Conservation (phyloP, 30 jellyfish, hydroid and myxozoan species). For the Aurelia aurita region DNA sequence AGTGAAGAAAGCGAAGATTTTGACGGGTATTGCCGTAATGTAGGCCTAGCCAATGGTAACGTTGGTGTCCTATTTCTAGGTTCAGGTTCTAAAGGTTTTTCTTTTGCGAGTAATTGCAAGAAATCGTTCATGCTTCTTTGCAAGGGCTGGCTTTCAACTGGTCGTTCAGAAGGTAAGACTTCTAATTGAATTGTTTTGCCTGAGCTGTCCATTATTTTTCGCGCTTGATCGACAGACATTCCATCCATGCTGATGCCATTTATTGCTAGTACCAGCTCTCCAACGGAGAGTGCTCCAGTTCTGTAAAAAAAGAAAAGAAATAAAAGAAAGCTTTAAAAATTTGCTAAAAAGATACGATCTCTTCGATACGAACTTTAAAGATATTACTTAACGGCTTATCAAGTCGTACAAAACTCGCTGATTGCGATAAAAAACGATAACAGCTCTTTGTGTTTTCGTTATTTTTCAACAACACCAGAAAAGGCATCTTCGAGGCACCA, state of each 20-base stretch:
- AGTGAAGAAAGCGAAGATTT: constrained; percentile 58
- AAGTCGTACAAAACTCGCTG: no score
- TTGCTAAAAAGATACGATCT: no score
- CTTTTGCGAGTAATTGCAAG: constrained; percentile 47
- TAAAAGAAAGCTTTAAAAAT: not conserved
- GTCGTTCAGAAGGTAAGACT: constrained; percentile 28
- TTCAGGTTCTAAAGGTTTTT: constrained; percentile 15
- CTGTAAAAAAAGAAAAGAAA: constrained; percentile 3
- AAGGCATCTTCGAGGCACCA: no score
- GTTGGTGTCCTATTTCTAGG: constrained; percentile 31
- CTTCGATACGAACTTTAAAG: no score
- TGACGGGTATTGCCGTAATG: constrained; percentile 56
- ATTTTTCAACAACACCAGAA: no score
- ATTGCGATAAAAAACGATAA: no score
- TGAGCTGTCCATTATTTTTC: constrained; percentile 60
- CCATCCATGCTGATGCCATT: constrained; percentile 85
- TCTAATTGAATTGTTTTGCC: constrained; percentile 52
- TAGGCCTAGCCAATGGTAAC: constrained; percentile 30
- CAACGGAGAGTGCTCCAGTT: constrained; percentile 65
- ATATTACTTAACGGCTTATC: no score
- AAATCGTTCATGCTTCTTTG: constrained; percentile 53
- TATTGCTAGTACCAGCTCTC: constrained; percentile 77
- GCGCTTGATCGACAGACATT: constrained; percentile 76
- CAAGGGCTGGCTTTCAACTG: not conserved
- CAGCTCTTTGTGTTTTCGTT: no score